Conservation (phyloP, 2,113 vertebrate species). For the Formicarius rufipectus region DNA sequence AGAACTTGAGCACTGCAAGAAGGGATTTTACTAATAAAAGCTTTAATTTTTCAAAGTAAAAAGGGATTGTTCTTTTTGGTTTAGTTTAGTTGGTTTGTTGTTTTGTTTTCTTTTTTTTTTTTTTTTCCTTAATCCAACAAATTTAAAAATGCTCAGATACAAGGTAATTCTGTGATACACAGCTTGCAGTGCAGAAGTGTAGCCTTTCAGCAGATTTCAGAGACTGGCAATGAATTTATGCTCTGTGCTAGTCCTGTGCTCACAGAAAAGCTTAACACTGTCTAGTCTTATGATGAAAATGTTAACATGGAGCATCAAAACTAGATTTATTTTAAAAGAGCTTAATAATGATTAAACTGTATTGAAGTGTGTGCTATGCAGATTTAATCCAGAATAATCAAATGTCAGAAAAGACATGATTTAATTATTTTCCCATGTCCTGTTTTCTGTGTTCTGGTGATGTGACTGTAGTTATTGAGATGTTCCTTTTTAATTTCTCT, state of each 20-base stretch:
- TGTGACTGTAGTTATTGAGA: background rate
- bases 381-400: background rate
- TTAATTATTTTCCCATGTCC: background rate
- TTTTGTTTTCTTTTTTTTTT: background rate
- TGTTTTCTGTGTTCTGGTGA: background rate
- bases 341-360: background rate
- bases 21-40: constrained; percentile 6
- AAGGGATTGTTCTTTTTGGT: background rate
- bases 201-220: background rate
- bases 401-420: background rate
- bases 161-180: background rate
- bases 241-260: background rate
- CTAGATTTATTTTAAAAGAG: background rate
- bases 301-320: background rate
- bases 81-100: too few species aligned
- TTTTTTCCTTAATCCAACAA: background rate
- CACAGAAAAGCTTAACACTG: background rate
- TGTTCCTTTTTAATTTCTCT: background rate
- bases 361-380: background rate
- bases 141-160: background rate
- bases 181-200: background rate
- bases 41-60: constrained; percentile 3
- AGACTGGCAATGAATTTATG: background rate
- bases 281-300: background rate
- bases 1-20: background rate